Evolutionary conservation across 1,140 invertebrate species (phyloP).

Genomic region (Pseudachorutes palmiensis): DNA sequence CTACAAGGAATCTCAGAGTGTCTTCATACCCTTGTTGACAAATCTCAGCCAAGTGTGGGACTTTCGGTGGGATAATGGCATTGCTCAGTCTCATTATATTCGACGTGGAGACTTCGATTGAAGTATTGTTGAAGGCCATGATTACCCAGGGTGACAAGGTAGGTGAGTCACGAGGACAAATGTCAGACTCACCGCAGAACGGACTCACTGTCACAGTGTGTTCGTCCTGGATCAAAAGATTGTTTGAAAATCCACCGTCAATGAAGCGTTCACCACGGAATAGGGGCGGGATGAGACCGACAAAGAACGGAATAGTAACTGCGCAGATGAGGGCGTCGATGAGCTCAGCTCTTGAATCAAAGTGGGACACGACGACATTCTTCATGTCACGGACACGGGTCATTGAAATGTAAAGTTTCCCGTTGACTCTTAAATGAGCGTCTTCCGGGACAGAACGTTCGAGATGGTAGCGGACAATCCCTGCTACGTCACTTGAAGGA

Average conservation of each 20-base stretch:
- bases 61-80: not conserved
- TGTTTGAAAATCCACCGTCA: constrained; percentile 94
- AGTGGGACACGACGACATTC: constrained; percentile 89
- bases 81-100: not conserved
- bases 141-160: constrained; percentile 1
- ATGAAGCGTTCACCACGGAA: constrained; percentile 87
- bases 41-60: not conserved
- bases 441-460: constrained; percentile 75
- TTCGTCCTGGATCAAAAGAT: constrained; percentile 84
- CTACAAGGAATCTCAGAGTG: not conserved
- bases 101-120: not conserved
- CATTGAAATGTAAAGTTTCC: constrained; percentile 83
- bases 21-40: constrained; percentile 4
- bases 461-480: constrained; percentile 70
- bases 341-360: constrained; percentile 80
- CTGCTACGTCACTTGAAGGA: constrained; percentile 86
- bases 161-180: constrained; percentile 78
- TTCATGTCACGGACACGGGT: constrained; percentile 88
- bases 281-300: constrained; percentile 76
- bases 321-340: constrained; percentile 85
- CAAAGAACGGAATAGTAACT: constrained; percentile 91
- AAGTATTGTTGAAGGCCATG: not conserved
- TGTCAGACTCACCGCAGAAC: constrained; percentile 95
- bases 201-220: constrained; percentile 94
- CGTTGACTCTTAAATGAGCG: constrained; percentile 78